Evolutionary conservation across 2,797 vertebrate species (phyloP), one percentile per base, ranked within the genome.

Genomic region (Sebastes hubbsi): DNA sequence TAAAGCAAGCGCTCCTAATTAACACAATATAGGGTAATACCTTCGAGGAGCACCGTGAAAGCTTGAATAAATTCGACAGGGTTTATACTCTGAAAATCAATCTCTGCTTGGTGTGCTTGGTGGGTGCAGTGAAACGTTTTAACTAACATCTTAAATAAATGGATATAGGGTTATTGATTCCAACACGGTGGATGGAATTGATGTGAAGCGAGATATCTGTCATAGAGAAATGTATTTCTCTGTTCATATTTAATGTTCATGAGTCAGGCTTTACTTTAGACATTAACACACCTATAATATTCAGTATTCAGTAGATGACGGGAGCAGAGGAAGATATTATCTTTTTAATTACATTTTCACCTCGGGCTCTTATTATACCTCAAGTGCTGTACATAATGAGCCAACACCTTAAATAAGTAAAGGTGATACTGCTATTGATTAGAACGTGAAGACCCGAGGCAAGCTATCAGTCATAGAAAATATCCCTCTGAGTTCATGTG

Each of bases 371-470:
- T 83, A 89, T 93, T 89, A 89, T 81, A 85, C 83, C 82, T 89
- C 85, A 76, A 90, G 88, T 89, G 88, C 85, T 77, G 87, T 82
- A 91, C 89, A 87, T 93, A 92, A 92, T 92, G 91, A 92, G 90
- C 90, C 92, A 92, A 92, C 89, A 90, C 89, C 89, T 91, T 93
- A 89, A 92, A 93, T 94, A 92, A 93, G 89, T 90, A 90, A 94
- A 91, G 87, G 90, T 91, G 88, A 94, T 92, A 78, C 88, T 27
- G 83, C 81, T 90, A 93, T 94, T 93, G 92, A 94, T 94, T 89
- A 80, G 86, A 88, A 87, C 75, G 65, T 29, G 63, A 78, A 74
- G 78, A 85, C 87, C 86, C 1, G 56, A 81, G 89, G 92, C 90
- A 9, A 88, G 87, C 78, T 81, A 92, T 91, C 92, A 89, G 34